Conservation (phyloP, 2,113 vertebrate species). For the Cyanoliseus patagonus region DNA sequence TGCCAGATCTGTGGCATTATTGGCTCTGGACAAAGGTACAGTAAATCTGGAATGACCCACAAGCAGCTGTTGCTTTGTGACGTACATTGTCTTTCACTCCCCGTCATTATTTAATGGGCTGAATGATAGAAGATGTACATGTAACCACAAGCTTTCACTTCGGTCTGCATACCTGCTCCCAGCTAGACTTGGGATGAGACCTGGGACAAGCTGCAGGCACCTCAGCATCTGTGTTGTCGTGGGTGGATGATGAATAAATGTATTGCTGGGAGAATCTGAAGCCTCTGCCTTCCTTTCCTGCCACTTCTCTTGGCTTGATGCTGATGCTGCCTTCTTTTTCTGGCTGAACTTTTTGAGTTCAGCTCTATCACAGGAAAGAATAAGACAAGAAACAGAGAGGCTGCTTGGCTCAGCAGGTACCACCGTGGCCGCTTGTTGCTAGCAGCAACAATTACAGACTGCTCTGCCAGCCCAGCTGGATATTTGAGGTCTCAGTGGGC, state of each 20-base stretch:
- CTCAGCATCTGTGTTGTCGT: neutral
- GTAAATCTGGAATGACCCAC: neutral
- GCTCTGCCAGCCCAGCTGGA: neutral
- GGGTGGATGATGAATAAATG: neutral
- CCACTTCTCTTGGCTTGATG: neutral
- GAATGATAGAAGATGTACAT: neutral
- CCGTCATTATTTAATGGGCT: neutral
- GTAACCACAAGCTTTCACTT: neutral
- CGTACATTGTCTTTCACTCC: neutral
- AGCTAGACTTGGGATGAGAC: neutral
- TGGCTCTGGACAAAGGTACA: neutral
- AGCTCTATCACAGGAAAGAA: neutral
- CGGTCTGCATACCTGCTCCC: neutral
- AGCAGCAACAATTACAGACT: conserved; percentile 16
- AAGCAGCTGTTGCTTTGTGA: neutral
- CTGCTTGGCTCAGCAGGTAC: conserved; percentile 1
- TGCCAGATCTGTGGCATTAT: neutral
- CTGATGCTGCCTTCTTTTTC: neutral
- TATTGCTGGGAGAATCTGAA: neutral
- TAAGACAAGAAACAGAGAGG: neutral
- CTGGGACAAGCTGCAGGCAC: neutral
- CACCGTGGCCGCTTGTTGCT: neutral
- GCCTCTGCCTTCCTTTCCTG: neutral
- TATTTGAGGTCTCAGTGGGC: neutral
- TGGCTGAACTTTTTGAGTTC: neutral